phyloP scores from a whole-genome alignment of 2,113 vertebrate species.

The Serinus canaria region DNA sequence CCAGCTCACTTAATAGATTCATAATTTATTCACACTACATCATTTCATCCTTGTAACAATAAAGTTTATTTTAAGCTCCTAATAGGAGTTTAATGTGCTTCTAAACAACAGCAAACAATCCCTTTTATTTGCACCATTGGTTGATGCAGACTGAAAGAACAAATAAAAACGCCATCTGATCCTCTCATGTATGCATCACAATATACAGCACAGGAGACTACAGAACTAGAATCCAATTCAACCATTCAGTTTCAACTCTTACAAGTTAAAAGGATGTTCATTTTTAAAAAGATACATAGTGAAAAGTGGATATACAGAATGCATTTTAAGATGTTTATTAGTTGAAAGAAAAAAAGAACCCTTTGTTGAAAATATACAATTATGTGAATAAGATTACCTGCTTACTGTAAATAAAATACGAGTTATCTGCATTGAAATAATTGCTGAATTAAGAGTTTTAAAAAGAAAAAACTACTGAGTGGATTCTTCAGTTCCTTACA shows the following conservation, averaged over 20 bases:
- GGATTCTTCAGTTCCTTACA: background rate
- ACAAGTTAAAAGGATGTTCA: background rate
- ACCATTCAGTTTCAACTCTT: background rate
- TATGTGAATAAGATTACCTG: background rate
- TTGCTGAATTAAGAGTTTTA: background rate
- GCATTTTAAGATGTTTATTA: slow-evolving; percentile 21
- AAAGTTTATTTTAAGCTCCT: slow-evolving; percentile 37
- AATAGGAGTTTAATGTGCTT: slow-evolving; percentile 41
- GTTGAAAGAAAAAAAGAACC: background rate
- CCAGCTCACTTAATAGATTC: slow-evolving; percentile 33
- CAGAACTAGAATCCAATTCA: background rate
- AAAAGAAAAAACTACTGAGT: background rate
- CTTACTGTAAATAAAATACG: background rate
- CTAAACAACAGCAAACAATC: slow-evolving; percentile 37
- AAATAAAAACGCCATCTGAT: background rate
- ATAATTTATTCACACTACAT: slow-evolving; percentile 31
- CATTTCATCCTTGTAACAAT: slow-evolving; percentile 1
- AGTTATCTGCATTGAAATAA: slow-evolving; percentile 2
- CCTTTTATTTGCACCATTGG: slow-evolving; percentile 51
- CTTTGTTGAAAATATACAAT: background rate
- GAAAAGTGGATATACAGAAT: slow-evolving; percentile 27
- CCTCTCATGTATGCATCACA: background rate
- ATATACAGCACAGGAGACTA: background rate
- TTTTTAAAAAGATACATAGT: background rate
- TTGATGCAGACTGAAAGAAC: slow-evolving; percentile 43